Conservation (phyloP, 2,113 vertebrate genomes). For the Lamprotornis superbus region DNA sequence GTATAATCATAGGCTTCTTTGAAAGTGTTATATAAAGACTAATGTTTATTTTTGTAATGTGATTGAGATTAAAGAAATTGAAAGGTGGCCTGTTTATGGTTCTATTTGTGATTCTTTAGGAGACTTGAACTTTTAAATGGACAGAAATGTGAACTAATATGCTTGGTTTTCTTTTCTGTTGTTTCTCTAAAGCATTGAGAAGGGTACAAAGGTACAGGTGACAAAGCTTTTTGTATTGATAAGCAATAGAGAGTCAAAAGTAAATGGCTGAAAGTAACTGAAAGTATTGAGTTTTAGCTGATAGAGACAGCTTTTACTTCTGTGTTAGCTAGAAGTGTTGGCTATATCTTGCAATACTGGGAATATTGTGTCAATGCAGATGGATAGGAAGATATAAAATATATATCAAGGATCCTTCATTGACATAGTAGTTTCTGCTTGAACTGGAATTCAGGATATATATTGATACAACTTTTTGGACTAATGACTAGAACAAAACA, state of each 20-base stretch:
- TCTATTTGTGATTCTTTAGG: neutral
- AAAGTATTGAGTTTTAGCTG: neutral
- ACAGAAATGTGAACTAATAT: neutral
- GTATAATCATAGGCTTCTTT: neutral
- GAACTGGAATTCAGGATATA: neutral
- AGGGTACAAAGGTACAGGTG: neutral
- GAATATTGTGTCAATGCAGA: neutral
- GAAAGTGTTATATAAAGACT: neutral
- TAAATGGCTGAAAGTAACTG: neutral
- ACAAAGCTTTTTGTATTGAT: neutral
- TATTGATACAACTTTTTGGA: neutral
- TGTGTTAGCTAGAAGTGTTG: neutral
- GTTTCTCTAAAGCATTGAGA: neutral
- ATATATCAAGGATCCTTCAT: neutral
- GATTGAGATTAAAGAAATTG: neutral
- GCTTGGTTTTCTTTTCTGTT: neutral
- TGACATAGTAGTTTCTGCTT: neutral
- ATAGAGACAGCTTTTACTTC: neutral
- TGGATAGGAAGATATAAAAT: neutral
- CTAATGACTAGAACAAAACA: neutral
- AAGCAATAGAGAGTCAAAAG: neutral
- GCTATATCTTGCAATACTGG: neutral
- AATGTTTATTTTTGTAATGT: neutral
- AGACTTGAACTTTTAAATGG: neutral
- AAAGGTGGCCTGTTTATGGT: neutral